Evolutionary conservation across 2,888 invertebrate genomes (phyloP), one percentile per base, ranked within the genome.

Genomic region (Norana najaformis): DNA sequence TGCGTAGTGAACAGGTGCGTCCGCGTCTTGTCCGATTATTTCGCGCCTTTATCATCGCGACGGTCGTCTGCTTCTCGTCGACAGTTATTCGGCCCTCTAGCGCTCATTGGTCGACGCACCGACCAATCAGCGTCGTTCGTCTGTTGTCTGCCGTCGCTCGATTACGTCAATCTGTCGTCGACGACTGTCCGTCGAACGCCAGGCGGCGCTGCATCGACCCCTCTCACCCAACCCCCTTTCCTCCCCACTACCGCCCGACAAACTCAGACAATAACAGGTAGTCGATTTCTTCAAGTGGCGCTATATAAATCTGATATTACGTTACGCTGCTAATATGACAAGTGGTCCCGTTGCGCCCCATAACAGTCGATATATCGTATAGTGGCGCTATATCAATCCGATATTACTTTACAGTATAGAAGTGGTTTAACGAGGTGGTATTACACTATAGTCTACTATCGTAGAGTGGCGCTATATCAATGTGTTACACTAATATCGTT

Each of bases 101-200:
- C 85, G 85, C 20, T 30, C 85, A 85, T 85, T 85, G 85, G 85
- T 85, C 85, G 85, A 36, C 36, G 36, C 36, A 35, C 18, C 85
- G 16, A 36, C 85, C 85, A 85, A 85, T 85, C 85, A 37, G 85
- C 85, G 18, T 85, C 35, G 35, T 13, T 20, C 36, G 20, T 85
- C 85, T 37, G 36, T 18, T 20, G 85, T 85, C 83, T 36, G 35
- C 35, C 36, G 85, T 36, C 36, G 23, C 37, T 37, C 85, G 36
- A 37, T 85, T 35, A 85, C 85, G 85, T 85, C 85, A 85, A 85
- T 85, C 37, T 83, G 83, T 83, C 83, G 34, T 34, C 35, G 35
- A 36, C 83, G 16, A 1, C n/a, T 36, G 23, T 37, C 23, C 85
- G 85, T 85, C 36, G 85, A 36, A 69, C 69, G 8, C 69, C 85